Base-by-base conservation (phyloP, 2,888 invertebrate species). In the Chydorus sphaericus region DNA sequence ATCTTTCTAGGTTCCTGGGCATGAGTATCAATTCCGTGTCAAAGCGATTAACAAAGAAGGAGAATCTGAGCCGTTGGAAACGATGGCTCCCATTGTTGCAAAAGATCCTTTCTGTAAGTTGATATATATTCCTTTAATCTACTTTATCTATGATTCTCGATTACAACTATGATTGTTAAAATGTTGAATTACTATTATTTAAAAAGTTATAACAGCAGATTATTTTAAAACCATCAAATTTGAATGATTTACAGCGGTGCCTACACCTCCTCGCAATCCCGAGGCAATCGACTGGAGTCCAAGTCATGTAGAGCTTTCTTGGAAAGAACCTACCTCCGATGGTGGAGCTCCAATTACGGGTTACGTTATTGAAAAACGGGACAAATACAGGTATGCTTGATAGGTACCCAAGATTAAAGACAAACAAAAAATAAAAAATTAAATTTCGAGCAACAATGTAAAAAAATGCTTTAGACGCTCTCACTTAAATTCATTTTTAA, bases 321-420 rank as follows among this genome's bases (percentile, higher is more conserved):
- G 94, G 94, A 77, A 82, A 61, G 82, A 89, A 61, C 94, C 96
- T 1, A 74, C 82, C 53, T 82, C 83, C 36, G 88, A 92, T 68
- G 97, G 97, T 33, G 97, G 97, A 18, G 84, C 94, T 3, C 93
- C 96, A 23, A 87, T 98, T 66, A 83, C 85, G 61, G 85, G 92
- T 4, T 94, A 93, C 69, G 85, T 92, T 60, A 78, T 94, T 62
- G 93, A 94, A 73, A 90, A 86, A 77, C 89, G 85, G 71, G 89
- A 85, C 69, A 90, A 88, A 68, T 89, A 89, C 72, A 67, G 67
- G 68, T 68, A 63, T 56, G 57, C 33, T 48, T 14, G 6, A 33
- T 7, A 7, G 10, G 28, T 10, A 8, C 11, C n/a, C 16, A 7
- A n/a, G 7, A 18, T 18, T 55, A 4, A 6, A 56, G 30, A 5